Evolutionary conservation across 2,113 vertebrate species (phyloP), one percentile per base, ranked within the genome.

Genomic region (Odobenus rosmarus): DNA sequence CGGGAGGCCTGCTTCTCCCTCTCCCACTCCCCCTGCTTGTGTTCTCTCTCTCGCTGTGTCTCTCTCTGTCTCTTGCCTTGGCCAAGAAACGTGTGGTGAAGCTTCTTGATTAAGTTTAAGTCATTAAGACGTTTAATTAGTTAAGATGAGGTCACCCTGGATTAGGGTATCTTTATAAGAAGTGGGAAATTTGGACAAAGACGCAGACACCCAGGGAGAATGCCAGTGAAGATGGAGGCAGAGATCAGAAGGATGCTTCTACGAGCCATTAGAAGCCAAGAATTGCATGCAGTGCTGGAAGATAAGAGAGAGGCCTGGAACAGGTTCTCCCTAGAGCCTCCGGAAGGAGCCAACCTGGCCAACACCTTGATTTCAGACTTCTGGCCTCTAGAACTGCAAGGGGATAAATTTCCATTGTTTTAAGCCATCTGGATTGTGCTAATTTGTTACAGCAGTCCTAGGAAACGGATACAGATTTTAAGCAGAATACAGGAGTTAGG

Each of bases 221-320:
- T 13, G 16, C 19, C n/a, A 5, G 51, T 46, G 31, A 8, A 49
- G 57, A 10, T 1, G 19, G 88, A 36, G 71, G 36, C 21, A 19
- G 83, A 46, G 92, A 14, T 42, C 5, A 28, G 92, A 46, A 42
- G 3, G 39, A 46, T 4, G 15, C 53, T 4, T 26, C 19, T 2
- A 26, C 5, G 1, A 28, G 42, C 21, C 53, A 8, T 4, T 4
- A 5, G 19, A 19, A 0, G 1, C 36, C 24, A 13, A 33, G 39
- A 14, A 2, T 1, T 0, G 14, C 26, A 59, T n/a, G 39, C 62
- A 21, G 55, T 23, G 0, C 16, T 21, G 4, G 49, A 28, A 13
- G 18, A 24, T 4, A 6, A 28, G 28, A 92, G 33, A 21, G 31
- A 21, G 84, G 24, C 18, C 1, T 10, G 24, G 8, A 1, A 6